These are phyloP conservation scores for Albula goreensis DNA, from an alignment of 2,113 vertebrate genomes.

Conservation along the genomic window DNA sequence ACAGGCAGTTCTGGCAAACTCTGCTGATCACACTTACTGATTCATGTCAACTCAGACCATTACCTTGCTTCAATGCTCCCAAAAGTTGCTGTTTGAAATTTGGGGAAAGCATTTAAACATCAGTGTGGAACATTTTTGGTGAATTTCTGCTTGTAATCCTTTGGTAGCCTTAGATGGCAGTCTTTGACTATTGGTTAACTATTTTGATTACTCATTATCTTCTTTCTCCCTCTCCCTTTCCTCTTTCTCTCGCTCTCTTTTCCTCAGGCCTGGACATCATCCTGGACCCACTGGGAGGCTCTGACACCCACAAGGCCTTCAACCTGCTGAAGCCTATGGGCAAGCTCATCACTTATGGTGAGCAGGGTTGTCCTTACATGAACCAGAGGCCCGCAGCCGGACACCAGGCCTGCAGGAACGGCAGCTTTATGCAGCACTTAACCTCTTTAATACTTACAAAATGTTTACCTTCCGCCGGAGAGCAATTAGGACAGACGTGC, in stretches of 20 bases:
- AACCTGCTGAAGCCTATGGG: conserved; percentile 86
- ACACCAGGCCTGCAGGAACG: neutral
- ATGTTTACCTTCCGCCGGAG: neutral
- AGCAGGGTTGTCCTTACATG: conserved; percentile 44
- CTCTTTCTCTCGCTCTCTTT: conserved; percentile 16
- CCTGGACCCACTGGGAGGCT: conserved; percentile 86
- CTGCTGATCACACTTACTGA: too few species aligned
- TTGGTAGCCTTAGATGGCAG: neutral
- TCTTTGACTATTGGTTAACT: neutral
- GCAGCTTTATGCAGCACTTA: neutral
- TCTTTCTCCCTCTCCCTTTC: neutral
- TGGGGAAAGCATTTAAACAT: too few species aligned
- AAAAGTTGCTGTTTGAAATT: neutral
- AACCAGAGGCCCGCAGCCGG: neutral
- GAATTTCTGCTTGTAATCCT: neutral
- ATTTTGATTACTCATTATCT: neutral
- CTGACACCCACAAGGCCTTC: conserved; percentile 83
- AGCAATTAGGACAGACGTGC: neutral
- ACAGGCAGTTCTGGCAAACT: too few species aligned
- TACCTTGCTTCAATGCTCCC: too few species aligned
- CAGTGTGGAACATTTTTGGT: neutral
- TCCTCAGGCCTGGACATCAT: conserved; percentile 84
- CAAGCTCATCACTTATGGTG: conserved; percentile 82
- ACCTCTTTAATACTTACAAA: neutral
- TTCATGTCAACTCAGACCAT: too few species aligned